These are phyloP conservation scores for Tuta absoluta DNA, from an alignment of 2,888 invertebrate genomes.

Conservation along the genomic window DNA sequence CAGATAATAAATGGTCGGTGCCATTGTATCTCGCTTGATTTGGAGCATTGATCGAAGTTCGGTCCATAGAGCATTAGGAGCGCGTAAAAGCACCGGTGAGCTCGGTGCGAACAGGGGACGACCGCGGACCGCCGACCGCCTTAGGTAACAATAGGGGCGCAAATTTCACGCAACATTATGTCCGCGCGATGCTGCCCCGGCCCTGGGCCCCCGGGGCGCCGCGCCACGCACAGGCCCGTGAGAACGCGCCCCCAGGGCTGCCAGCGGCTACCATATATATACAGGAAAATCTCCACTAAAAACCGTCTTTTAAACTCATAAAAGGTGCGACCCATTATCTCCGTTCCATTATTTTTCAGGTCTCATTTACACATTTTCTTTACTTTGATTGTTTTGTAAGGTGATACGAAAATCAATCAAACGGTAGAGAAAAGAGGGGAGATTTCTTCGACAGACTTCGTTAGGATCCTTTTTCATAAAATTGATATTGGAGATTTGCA, in stretches of 20 bases:
- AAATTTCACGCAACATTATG: constrained; percentile 79
- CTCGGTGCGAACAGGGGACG: constrained; percentile 17
- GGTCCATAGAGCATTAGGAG: constrained; percentile 57
- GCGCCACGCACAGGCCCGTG: background rate
- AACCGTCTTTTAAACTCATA: constrained; percentile 8
- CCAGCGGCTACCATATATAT: constrained; percentile 4
- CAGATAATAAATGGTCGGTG: background rate
- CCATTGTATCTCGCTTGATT: constrained; percentile 38
- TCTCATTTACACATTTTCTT: background rate
- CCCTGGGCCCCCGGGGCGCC: constrained; percentile 3
- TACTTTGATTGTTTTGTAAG: background rate
- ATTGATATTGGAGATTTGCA: constrained; percentile 11
- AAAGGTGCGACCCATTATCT: constrained; percentile 18
- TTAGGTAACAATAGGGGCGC: constrained; percentile 69
- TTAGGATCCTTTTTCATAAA: background rate
- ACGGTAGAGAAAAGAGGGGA: constrained; percentile 1
- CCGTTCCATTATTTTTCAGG: background rate
- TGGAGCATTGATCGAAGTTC: constrained; percentile 47
- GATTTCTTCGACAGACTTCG: constrained; percentile 13
- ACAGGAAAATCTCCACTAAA: constrained; percentile 1
- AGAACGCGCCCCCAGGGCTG: background rate
- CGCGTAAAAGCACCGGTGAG: constrained; percentile 47
- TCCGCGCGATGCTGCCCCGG: constrained; percentile 25
- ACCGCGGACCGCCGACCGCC: constrained; percentile 46
- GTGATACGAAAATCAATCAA: constrained; percentile 12